phyloP scores from a whole-genome alignment of 2,113 vertebrate genomes.

The Pelodiscus sinensis region DNA sequence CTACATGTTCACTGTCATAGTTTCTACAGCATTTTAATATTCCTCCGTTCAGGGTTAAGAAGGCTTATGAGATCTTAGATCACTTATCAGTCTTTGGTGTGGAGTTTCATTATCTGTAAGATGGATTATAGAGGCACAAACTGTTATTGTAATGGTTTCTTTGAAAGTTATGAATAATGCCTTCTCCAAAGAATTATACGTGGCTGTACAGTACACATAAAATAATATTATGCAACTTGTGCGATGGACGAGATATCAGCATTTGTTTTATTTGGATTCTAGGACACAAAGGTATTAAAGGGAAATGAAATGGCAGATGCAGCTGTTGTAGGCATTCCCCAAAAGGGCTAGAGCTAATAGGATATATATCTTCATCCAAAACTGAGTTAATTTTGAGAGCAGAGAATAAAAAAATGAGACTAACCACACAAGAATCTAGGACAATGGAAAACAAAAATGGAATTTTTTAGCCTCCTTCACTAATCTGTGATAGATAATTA shows the following conservation, averaged over 20 bases:
- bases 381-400: constrained; percentile 66
- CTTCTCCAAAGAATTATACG: constrained; percentile 39
- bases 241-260: constrained; percentile 39
- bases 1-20: constrained; percentile 58
- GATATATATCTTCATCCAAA: constrained; percentile 65
- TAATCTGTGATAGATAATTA: constrained; percentile 46
- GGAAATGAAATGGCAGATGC: constrained; percentile 74
- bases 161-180: constrained; percentile 41
- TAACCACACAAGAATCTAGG: constrained; percentile 46
- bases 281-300: constrained; percentile 74
- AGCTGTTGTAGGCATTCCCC: constrained; percentile 65
- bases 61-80: constrained; percentile 62
- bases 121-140: constrained; percentile 39
- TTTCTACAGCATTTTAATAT: constrained; percentile 57
- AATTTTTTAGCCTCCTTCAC: not conserved
- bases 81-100: constrained; percentile 27
- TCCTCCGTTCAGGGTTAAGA: constrained; percentile 53
- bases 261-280: constrained; percentile 74
- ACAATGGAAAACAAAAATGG: not conserved
- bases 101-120: constrained; percentile 52
- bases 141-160: constrained; percentile 25
- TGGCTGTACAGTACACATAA: constrained; percentile 1
- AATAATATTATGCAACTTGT: not conserved
- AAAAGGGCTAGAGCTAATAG: constrained; percentile 64
- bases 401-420: constrained; percentile 58